Base-by-base conservation (phyloP, 2,888 invertebrate genomes). In the Acanthosepion lycidas region DNA sequence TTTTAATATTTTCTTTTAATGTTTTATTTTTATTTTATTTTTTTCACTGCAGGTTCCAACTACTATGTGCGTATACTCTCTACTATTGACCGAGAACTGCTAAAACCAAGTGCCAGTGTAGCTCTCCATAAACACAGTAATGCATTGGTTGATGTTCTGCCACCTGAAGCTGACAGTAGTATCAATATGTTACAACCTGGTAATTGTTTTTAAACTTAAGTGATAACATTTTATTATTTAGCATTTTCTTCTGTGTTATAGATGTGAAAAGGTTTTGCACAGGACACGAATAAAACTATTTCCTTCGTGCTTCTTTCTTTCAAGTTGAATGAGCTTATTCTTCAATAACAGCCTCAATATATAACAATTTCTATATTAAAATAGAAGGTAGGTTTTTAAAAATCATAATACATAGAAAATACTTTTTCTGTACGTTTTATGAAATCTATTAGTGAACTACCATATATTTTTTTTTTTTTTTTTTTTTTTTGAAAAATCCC, bases 101-200 rank as follows among this genome's bases (percentile, higher is more conserved):
- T 99, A 96, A 99, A 99, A 97, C 99, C 99, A 0, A 99, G 99
- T 1, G 99, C 99, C 28, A 99, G 99, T 96, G 99, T 99, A 53
- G 99, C 99, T 42, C 98, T 99, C 64, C 99, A 99, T 97, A 99
- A 99, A 97, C 99, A 99, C 98, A 99, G 99, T 97, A 99, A 99
- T 98, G 99, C 99, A n/a, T 98, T 99, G 95, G 99, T 99, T 0
- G 99, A 99, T 98, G 99, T 99, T 8, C 98, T 99, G 92, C 99
- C 99, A 12, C 99, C 99, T 1, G 99, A 99, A 98, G 99, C 99
- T 2, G 99, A 99, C 97, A 99, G 99, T 96, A 99, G 99, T 91
- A 99, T 99, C 96, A 99, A 99, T 94, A 99, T 99, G 99, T 98
- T 99, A 95, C 98, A 99, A 98, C 98, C 99, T 97, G 98, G 98